Base-by-base conservation (phyloP, 2,113 vertebrate species). In the Atherinomorus stipes region DNA sequence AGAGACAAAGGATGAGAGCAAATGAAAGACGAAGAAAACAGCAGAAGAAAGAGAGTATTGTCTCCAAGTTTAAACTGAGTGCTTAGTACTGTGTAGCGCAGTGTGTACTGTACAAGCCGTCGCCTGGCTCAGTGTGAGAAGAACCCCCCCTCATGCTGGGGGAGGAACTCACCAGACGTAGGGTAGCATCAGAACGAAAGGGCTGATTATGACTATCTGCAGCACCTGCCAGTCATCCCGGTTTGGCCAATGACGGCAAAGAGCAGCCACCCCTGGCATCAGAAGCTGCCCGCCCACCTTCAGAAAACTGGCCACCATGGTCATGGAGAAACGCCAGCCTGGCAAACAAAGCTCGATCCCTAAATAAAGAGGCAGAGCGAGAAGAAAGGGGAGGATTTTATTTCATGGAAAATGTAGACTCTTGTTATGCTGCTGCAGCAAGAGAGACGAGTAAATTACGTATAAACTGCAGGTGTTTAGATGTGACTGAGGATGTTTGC, bases 301-400 rank as follows among this genome's bases (percentile, higher is more conserved):
- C 49, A 98, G 94, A 84, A 99, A 98, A 81, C 95, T 98, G 0
- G 97, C 96, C 92, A 96, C 96, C 96, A 99, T 98, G 18, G 97
- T 98, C 93, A 99, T 94, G 94, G 97, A 96, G 93, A 99, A 98
- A 4, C 97, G 96, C 90, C 96, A 95, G 64, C 81, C 93, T 1
- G 97, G 97, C 80, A 96, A 93, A 78, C 97, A 99, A 69, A 99
- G 94, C 92, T 99, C 98, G 81, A 99, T 97, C 83, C 98, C 98
- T 99, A 37, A 65, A 64, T 42, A 62, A 63, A 65, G 34, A 63
- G 22, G 37, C 1, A 37, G 63, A 40, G 47, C 22, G 45, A 59
- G 52, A 58, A 67, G 50, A 73, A 11, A 76, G 37, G 31, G 31
- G 11, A 19, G 9, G 23, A 47, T 50, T 71, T 51, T 44, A 52